Conservation (phyloP, 2,797 vertebrate species). For the Phylloscopus collybita region DNA sequence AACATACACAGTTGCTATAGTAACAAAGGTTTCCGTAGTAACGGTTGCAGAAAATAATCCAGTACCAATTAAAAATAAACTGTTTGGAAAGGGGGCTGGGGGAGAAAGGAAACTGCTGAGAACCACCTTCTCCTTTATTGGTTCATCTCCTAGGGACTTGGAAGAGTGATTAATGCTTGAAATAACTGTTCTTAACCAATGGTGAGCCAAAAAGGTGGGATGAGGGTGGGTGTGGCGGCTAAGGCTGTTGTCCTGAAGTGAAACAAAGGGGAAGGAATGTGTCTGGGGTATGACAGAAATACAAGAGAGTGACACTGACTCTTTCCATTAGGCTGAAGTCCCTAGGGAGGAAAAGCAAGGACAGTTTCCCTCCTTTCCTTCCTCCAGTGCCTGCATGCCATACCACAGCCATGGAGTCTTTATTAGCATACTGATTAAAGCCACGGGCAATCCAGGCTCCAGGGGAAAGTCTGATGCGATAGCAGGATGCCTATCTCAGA, state of each 20-base stretch:
- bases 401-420: neutral
- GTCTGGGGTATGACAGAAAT: neutral
- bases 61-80: slow-evolving; percentile 83
- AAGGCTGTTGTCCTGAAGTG: neutral
- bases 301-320: neutral
- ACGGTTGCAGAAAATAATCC: slow-evolving; percentile 82
- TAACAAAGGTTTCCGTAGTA: slow-evolving; percentile 82
- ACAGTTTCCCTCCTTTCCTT: neutral
- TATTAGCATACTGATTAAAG: slow-evolving; percentile 69
- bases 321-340: slow-evolving; percentile 15
- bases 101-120: slow-evolving; percentile 54
- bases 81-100: slow-evolving; percentile 69
- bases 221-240: neutral
- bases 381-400: neutral
- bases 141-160: slow-evolving; percentile 44
- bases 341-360: neutral
- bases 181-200: slow-evolving; percentile 32
- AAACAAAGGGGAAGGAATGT: slow-evolving; percentile 23
- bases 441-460: slow-evolving; percentile 28
- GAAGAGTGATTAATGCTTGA: slow-evolving; percentile 38
- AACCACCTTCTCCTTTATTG: slow-evolving; percentile 51
- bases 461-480: neutral
- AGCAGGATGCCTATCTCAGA: slow-evolving; percentile 18
- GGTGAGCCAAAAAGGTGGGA: neutral
- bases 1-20: slow-evolving; percentile 81